Base-by-base conservation (phyloP, 2,888 invertebrate genomes). In the Pammene aurita region DNA sequence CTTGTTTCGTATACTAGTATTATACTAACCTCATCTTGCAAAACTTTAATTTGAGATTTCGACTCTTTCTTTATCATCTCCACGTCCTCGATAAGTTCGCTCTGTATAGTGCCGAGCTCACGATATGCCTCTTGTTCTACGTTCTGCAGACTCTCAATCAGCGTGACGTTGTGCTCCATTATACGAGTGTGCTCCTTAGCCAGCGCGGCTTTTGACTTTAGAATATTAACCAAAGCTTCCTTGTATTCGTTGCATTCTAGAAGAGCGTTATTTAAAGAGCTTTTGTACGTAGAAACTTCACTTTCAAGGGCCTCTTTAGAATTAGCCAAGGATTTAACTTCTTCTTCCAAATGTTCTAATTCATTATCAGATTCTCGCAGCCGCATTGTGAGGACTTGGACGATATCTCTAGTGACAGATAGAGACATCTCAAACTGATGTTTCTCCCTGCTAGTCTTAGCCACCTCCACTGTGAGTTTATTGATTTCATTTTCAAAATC, bases 311-410 rank as follows among this genome's bases (percentile, higher is more conserved):
- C 75, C 73, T 89, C 85, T 67, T 90, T 91, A 2, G 88, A 76
- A 64, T 83, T 83, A 0, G 80, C 82, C 46, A 92, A 73, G 42
- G 77, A 76, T 72, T 85, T 80, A 77, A 85, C 78, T 79, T 90
- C 92, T 77, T 78, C 84, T 75, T 92, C 92, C 67, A 94, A 82
- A 78, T 91, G 90, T 76, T 94, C 94, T 0, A 94, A 88, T 78
- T 94, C 94, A 77, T 86, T 90, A 76, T 94, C 94, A 5, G 94
- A 94, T 75, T 94, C 91, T 60, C 94, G 87, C 62, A 94, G 80
- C 16, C 94, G 86, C 82, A 91, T 89, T 38, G 93, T 94, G 62
- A 94, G 78, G 5, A 94, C 94, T 77, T 94, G 93, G 13, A 94
- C 93, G 57, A 94, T 94, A 70, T 93, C 92, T 76, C 93, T 90